A percentile compares a stretch with the other conserved stretches of the same genome.
Evolutionary conservation across 2,797 vertebrate genomes (phyloP).

Genomic region (Phaenicophaeus curvirostris): DNA sequence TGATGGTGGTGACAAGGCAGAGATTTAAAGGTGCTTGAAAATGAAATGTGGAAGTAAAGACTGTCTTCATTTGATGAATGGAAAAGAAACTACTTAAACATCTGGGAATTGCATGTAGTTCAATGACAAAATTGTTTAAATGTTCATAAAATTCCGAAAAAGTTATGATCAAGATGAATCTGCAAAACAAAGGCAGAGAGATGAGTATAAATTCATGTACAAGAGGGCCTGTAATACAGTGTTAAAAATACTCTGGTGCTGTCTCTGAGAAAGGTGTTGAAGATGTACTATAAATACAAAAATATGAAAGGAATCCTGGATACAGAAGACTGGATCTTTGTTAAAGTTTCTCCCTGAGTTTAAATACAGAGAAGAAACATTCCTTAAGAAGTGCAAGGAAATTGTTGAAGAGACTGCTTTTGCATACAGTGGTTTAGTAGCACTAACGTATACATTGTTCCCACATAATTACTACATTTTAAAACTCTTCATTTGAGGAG

Average conservation of each 20-base stretch:
- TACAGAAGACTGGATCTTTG: background rate
- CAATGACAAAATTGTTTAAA: background rate
- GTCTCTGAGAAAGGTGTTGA: background rate
- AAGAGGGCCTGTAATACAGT: background rate
- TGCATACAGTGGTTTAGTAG: background rate
- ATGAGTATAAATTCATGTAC: background rate
- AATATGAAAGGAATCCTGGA: background rate
- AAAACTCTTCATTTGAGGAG: background rate
- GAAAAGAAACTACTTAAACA: background rate
- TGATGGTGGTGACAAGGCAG: background rate
- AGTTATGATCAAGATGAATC: background rate
- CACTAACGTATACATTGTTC: background rate
- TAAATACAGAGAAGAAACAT: background rate
- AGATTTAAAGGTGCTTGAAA: background rate
- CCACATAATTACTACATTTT: background rate
- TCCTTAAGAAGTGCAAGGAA: background rate
- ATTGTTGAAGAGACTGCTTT: background rate
- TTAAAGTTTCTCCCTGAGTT: background rate
- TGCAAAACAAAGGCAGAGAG: background rate
- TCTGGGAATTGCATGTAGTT: background rate
- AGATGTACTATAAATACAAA: background rate
- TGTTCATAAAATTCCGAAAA: background rate
- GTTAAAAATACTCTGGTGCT: background rate
- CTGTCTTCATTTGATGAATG: background rate
- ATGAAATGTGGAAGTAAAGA: background rate